Evolutionary conservation across 1,140 invertebrate genomes (phyloP).

Genomic region (Arctopsyche grandis): DNA sequence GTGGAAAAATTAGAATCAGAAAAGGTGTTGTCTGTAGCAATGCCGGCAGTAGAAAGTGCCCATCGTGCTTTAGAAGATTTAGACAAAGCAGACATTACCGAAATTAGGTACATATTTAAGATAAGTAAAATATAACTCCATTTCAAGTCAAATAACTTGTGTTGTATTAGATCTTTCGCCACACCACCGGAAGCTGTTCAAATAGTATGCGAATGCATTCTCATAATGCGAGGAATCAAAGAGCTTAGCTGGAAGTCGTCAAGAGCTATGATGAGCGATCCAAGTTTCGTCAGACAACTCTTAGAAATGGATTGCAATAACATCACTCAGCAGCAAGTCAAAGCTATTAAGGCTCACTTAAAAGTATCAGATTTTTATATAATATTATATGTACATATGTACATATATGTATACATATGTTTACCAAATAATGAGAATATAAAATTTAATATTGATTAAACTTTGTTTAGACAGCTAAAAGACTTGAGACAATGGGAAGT

Average conservation of each 20-base stretch:
- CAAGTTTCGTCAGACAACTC: conserved; percentile 80
- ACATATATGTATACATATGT: neutral
- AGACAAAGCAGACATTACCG: conserved; percentile 89
- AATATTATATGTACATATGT: too few species aligned
- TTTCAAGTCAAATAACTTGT: neutral
- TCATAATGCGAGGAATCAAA: conserved; percentile 81
- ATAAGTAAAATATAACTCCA: conserved; percentile 3
- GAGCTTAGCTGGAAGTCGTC: conserved; percentile 91
- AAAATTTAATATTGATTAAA: neutral
- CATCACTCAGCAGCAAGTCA: conserved; percentile 79
- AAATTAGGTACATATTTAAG: conserved; percentile 73
- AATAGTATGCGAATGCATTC: conserved; percentile 87
- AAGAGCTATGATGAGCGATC: conserved; percentile 90
- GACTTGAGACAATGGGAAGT: conserved; percentile 78
- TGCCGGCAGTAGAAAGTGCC: conserved; percentile 85
- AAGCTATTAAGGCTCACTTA: conserved; percentile 75
- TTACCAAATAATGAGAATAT: conserved; percentile 2
- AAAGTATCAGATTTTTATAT: conserved; percentile 60
- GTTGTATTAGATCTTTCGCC: conserved; percentile 76
- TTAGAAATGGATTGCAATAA: conserved; percentile 88
- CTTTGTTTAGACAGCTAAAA: conserved; percentile 65
- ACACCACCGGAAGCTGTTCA: conserved; percentile 91
- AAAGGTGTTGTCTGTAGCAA: conserved; percentile 77
- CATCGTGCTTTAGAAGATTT: conserved; percentile 80
- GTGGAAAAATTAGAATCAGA: conserved; percentile 86